Evolutionary conservation across 2,888 invertebrate species (phyloP), one percentile per base, ranked within the genome.

Genomic region (Dynastes grantii): DNA sequence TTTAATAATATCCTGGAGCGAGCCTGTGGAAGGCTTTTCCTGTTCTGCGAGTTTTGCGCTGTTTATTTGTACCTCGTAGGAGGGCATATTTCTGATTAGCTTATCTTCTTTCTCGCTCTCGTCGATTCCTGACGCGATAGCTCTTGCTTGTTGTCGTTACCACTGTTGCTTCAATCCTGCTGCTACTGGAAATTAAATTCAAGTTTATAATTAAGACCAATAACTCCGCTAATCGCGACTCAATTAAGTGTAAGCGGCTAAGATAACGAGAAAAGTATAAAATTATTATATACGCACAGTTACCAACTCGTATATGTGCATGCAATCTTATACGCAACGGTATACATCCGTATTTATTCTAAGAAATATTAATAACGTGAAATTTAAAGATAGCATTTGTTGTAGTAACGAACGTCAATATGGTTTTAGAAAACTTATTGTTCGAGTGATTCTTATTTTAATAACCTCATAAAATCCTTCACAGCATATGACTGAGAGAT

Each of bases 1-100:
- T 65, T 79, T 79, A 79, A 77, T 79, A 79, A 77, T 79, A 77
- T 67, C 79, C 77, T 65, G 77, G 51, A 75, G 79, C 79, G 75
- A 76, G 45, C 58, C 11, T 45, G 58, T 16, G 63, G 79, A 77
- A 77, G 73, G 71, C 79, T 73, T 79, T 79, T 79, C 79, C 79
- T 79, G 79, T 77, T 79, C 70, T 51, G 37, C 76, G 22, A 67
- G 76, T 70, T 75, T 68, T 76, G 63, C 63, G 49, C 37, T 55
- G 63, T 76, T 79, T 79, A 79, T 79, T 79, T 76, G 61, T 68
- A 51, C 78, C 67, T 75, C 68, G 79, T 79, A 79, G 79, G 79
- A 79, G 79, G 79, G 79, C 63, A 63, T 78, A 73, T 73, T 75
- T 75, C 73, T 75, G 61, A 75, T 75, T 75, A 75, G 49, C 22